Base-by-base conservation (phyloP, 2,888 invertebrate species). In the Allacma fusca region DNA sequence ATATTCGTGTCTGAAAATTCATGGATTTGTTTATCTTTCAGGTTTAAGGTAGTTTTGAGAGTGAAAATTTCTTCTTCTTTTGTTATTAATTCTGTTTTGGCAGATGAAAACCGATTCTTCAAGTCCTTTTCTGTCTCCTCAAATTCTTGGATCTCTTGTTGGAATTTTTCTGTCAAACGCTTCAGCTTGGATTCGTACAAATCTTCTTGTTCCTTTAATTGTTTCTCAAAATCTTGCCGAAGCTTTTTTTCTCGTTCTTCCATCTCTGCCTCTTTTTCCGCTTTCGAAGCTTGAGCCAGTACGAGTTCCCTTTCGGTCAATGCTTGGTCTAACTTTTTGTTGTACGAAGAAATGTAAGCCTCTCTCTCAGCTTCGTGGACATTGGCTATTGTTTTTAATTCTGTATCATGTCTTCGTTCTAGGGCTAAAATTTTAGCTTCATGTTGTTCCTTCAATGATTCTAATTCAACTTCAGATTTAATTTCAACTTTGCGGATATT, bases 201-300 rank as follows among this genome's bases (percentile, higher is more conserved):
- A n/a, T 91, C 90, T 83, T 92, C 91, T 71, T 91, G 85, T 79
- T 91, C 91, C 65, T 85, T 78, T 43, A 82, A 75, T 40, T 77
- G 77, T 78, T 82, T 82, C 29, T 89, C 89, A 0, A 91, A 90
- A 85, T 93, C 92, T 0, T 88, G 89, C 81, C 92, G 92, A 85
- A 93, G 88, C 78, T 91, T 89, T 83, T 91, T 91, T 70, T 93
- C 92, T 0, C 91, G 91, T 21, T 89, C 87, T 86, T 94, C 94
- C 75, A 94, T 93, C 87, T 94, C 94, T 68, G 89, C 90, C 86
- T 95, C 94, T 77, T 94, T 87, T 85, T 94, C 94, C 71, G 89
- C 88, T 85, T 91, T 90, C 85, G 91, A 91, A 82, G 92, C 91
- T 34, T 92, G 91, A 1, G 91, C 86, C 84, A 94, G 91, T 83